These are phyloP conservation scores for Cavia porcellus DNA, from an alignment of 2,113 vertebrate genomes.

Conservation along the genomic window DNA sequence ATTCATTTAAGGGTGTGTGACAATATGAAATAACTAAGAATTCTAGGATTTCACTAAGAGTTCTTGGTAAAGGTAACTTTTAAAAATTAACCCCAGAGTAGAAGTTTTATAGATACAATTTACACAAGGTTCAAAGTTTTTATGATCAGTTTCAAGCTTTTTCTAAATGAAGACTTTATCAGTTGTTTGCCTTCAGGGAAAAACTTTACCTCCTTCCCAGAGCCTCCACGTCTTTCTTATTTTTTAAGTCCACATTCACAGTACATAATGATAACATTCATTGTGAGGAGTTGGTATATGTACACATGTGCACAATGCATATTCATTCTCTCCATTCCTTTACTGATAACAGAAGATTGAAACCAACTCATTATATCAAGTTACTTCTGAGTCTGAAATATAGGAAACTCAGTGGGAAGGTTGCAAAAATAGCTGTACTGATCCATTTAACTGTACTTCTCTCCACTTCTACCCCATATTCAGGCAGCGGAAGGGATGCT, in stretches of 20 bases:
- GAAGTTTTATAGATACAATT: slow-evolving; percentile 7
- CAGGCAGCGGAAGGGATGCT: neutral
- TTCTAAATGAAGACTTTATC: neutral
- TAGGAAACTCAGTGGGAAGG: neutral
- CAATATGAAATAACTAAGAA: neutral
- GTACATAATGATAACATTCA: neutral
- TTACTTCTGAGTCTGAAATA: neutral
- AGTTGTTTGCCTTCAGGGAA: neutral
- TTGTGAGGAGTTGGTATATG: neutral
- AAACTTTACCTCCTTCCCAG: neutral
- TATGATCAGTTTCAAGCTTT: slow-evolving; percentile 40
- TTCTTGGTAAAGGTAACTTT: neutral
- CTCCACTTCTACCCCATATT: neutral
- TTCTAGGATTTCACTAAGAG: slow-evolving; percentile 47
- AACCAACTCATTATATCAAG: neutral
- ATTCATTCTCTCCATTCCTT: neutral
- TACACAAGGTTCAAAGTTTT: slow-evolving; percentile 15
- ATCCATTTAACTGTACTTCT: neutral
- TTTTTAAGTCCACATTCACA: neutral
- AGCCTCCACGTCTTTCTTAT: neutral
- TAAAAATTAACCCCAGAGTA: slow-evolving; percentile 32
- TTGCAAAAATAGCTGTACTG: slow-evolving; percentile 6
- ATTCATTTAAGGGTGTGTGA: slow-evolving; percentile 8
- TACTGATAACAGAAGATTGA: neutral
- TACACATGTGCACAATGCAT: neutral